Conservation (phyloP, 30 jellyfish, hydroid and myxozoan species). For the Haliclystus octoradiatus region DNA sequence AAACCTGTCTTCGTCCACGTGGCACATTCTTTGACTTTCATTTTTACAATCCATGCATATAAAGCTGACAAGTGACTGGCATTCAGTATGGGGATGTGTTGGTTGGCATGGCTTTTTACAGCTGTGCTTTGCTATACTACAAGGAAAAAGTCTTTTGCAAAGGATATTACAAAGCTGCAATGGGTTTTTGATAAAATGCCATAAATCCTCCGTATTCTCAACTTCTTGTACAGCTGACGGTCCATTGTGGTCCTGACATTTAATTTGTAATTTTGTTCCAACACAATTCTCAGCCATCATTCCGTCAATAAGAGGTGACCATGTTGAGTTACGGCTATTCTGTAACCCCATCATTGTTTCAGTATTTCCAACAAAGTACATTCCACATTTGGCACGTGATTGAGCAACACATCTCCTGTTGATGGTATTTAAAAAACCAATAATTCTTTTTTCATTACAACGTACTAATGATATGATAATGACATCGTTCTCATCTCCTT, state of each 20-base stretch:
- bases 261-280: constrained; percentile 5
- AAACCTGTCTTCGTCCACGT: no score
- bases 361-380: constrained; percentile 41
- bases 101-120: no score
- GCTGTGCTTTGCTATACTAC: no score
- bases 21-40: no score
- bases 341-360: constrained; percentile 2
- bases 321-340: no score
- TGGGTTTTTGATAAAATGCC: no score
- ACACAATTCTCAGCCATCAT: constrained; percentile 1
- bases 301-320: constrained; percentile 19
- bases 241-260: constrained; percentile 32
- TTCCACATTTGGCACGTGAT: constrained; percentile 58
- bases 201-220: constrained; percentile 18
- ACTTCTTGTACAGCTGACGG: constrained; percentile 2
- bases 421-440: constrained; percentile 28
- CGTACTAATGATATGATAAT: constrained; percentile 53
- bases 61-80: no score
- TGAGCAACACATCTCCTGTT: constrained; percentile 66
- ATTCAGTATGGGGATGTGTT: no score
- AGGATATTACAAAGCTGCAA: no score
- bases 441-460: constrained; percentile 10
- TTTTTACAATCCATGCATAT: no score
- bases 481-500: constrained; percentile 65
- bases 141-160: no score